These are phyloP conservation scores for Tringa solitaria DNA, from an alignment of 2,113 vertebrate genomes.

Conservation along the genomic window DNA sequence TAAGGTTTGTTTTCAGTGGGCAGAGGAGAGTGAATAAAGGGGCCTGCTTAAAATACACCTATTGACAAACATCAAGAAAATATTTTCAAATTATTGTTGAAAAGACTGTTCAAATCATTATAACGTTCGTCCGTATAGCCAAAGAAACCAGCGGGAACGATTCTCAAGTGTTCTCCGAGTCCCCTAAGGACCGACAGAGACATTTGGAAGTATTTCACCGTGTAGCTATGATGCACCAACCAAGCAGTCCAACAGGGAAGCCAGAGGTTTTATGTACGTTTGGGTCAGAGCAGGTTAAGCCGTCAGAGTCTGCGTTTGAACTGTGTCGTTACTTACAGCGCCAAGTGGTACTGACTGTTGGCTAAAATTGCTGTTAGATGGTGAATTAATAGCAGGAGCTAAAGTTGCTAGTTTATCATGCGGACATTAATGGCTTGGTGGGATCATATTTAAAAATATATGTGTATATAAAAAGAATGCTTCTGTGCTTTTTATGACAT, in stretches of 20 bases:
- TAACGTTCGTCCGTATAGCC: not conserved
- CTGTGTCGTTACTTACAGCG: not conserved
- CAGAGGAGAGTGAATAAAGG: not conserved
- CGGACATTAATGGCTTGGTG: conserved; percentile 29
- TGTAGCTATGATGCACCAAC: not conserved
- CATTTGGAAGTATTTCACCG: not conserved
- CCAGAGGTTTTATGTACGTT: not conserved
- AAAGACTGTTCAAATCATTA: not conserved
- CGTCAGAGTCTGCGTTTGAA: not conserved
- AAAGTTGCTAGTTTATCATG: conserved; percentile 37
- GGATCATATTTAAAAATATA: conserved; percentile 42
- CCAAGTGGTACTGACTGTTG: not conserved
- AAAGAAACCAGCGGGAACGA: not conserved
- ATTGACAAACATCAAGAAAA: not conserved
- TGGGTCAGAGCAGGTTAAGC: conserved; percentile 40
- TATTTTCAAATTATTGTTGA: not conserved
- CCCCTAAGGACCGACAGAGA: not conserved
- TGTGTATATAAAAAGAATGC: not conserved
- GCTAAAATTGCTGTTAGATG: not conserved
- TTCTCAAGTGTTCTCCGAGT: not conserved
- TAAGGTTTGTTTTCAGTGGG: not conserved
- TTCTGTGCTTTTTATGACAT: not conserved
- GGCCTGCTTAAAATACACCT: not conserved
- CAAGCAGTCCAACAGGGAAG: not conserved
- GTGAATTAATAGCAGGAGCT: conserved; percentile 36